Percentiles rank a stretch among this genome's conserved stretches.
phyloP scores from a whole-genome alignment of 2,113 vertebrate genomes.

The Cinclus mexicanus region DNA sequence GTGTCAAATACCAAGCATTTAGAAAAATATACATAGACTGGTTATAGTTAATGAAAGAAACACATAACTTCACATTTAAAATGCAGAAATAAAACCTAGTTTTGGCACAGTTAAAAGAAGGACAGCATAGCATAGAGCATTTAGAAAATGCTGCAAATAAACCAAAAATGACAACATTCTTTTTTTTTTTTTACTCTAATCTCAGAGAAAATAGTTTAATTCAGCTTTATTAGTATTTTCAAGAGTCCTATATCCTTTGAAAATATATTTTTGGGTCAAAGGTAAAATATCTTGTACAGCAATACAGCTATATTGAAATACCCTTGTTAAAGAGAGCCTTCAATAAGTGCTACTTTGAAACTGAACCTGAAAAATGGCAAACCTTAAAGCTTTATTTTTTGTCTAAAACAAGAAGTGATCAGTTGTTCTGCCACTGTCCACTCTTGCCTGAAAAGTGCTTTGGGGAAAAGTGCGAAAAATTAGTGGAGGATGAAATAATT shows the following conservation, averaged over 20 bases:
- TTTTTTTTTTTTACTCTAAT: neutral
- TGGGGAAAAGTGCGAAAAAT: neutral
- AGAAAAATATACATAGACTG: neutral
- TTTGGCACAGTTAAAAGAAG: neutral
- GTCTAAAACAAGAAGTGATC: neutral
- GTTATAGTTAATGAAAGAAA: neutral
- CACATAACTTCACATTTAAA: neutral
- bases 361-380: neutral
- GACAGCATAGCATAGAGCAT: neutral
- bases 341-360: conserved; percentile 36
- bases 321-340: conserved; percentile 3
- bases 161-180: neutral
- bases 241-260: neutral
- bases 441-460: neutral
- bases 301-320: neutral
- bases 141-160: conserved; percentile 26
- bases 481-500: neutral
- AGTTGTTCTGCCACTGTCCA: neutral
- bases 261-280: conserved; percentile 8
- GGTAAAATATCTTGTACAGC: neutral
- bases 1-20: neutral
- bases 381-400: neutral
- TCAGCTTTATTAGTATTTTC: neutral
- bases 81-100: neutral
- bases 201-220: neutral